Base-by-base conservation (phyloP, 2,888 invertebrate species). In the Nasonia oneida region DNA sequence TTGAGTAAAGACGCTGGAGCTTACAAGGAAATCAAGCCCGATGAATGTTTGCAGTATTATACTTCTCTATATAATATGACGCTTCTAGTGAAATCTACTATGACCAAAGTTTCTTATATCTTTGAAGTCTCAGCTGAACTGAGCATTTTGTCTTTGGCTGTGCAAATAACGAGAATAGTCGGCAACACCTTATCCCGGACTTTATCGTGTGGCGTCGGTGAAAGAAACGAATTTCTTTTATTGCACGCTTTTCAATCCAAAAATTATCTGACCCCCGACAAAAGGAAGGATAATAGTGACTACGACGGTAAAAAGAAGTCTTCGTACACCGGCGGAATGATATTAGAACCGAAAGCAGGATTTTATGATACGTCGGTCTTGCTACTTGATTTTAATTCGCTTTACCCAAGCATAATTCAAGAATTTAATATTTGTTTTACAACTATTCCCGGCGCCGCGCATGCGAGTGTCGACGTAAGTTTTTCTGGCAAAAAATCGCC, bases 351-450 rank as follows among this genome's bases (percentile, higher is more conserved):
- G 0, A 98, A 98, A 93, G 97, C 97, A 92, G 99, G 99, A 84
- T 98, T 99, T 91, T 99, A 99, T 92, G 99, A 99, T 92, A 98
- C 97, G 93, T 96, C 96, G 74, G 97, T 99, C 85, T 94, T 99
- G 29, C 94, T 99, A 18, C 98, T 99, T 97, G 99, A 99, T 92
- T 99, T 99, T 93, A 99, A 99, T 94, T 99, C 99, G 0, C 94
- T 99, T 83, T 99, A 99, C 93, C 99, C 99, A 0, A 99, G 99
- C 91, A 99, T 99, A 89, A 99, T 99, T 90, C 99, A 99, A 93
- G 99, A 99, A 92, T 99, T 97, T 93, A 99, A 99, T 93, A 98
- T 99, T 89, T 99, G 99, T 93, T 99, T 99, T 92, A 99, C 99
- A 0, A 99, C 99, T 0, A 95, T 97, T 15, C 90, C 91, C 29